Evolutionary conservation across 2,113 vertebrate species (phyloP).

Genomic region (Bothrops jararaca): DNA sequence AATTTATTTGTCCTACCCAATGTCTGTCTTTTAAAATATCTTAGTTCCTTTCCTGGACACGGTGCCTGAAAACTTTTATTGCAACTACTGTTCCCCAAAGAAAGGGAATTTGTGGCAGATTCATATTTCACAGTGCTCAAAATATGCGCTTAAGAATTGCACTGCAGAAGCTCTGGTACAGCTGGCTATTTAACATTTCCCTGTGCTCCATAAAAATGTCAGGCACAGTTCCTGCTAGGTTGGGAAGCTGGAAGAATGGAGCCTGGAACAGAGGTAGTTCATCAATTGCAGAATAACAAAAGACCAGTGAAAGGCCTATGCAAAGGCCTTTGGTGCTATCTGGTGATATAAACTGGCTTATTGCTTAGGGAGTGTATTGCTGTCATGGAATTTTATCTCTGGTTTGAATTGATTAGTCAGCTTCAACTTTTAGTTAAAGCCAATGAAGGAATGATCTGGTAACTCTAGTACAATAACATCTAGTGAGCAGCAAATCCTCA

Average conservation of each 20-base stretch:
- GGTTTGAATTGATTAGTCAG: neutral
- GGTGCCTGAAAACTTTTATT: neutral
- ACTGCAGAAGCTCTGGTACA: slow-evolving; percentile 7
- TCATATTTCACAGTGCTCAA: neutral
- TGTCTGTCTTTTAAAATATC: slow-evolving; percentile 52
- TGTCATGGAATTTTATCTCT: neutral
- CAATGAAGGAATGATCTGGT: neutral
- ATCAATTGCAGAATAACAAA: neutral
- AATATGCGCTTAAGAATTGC: slow-evolving; percentile 23
- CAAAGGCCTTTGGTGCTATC: neutral
- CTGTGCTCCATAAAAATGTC: neutral
- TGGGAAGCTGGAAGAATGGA: neutral
- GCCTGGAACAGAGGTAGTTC: neutral
- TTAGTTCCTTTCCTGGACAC: slow-evolving; percentile 36
- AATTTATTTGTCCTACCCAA: slow-evolving; percentile 48
- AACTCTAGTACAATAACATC: neutral
- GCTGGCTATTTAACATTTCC: neutral
- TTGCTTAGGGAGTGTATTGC: neutral
- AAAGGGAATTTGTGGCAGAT: neutral
- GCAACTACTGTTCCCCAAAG: neutral
- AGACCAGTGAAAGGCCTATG: neutral
- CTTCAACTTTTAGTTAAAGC: neutral
- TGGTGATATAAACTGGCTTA: too few relatives aligned
- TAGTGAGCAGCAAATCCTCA: neutral
- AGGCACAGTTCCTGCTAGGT: neutral